A percentile compares a stretch with the other conserved stretches of the same genome.
phyloP scores from a whole-genome alignment of 2,113 vertebrate species.

The Indicator indicator region DNA sequence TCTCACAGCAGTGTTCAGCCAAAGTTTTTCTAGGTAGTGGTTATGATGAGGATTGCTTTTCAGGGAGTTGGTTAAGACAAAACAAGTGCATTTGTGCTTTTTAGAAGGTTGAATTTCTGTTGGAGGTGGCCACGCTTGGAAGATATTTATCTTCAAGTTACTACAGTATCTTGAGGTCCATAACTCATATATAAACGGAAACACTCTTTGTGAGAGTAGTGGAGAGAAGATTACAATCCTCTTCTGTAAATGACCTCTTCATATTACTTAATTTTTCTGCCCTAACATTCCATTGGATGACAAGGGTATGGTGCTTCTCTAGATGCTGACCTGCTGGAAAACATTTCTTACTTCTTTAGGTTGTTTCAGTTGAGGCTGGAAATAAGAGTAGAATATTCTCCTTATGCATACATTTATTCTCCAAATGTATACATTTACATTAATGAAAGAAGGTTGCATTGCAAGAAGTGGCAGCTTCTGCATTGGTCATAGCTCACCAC shows the following conservation, averaged over 20 bases:
- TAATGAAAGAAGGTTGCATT: conserved; percentile 35
- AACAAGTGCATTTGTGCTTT: background rate
- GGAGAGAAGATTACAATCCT: background rate
- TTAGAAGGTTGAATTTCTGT: background rate
- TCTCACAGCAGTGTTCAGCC: background rate
- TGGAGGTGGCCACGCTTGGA: background rate
- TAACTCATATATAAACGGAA: background rate
- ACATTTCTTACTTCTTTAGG: background rate
- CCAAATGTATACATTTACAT: background rate
- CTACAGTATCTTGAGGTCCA: background rate
- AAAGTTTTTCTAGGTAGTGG: background rate
- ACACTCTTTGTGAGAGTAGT: background rate
- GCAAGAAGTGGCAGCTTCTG: conserved; percentile 30
- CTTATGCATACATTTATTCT: conserved; percentile 16
- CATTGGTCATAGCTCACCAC: conserved; percentile 20
- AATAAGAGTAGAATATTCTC: background rate
- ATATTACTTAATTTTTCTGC: background rate
- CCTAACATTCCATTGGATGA: background rate
- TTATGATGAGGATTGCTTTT: background rate
- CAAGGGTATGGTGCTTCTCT: background rate
- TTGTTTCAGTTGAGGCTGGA: background rate
- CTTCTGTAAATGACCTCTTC: background rate
- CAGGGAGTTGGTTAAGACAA: background rate
- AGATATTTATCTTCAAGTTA: background rate
- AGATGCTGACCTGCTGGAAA: background rate